These are phyloP conservation scores for Lacanobia wlatinum DNA, from an alignment of 2,888 invertebrate species.

Conservation along the genomic window DNA sequence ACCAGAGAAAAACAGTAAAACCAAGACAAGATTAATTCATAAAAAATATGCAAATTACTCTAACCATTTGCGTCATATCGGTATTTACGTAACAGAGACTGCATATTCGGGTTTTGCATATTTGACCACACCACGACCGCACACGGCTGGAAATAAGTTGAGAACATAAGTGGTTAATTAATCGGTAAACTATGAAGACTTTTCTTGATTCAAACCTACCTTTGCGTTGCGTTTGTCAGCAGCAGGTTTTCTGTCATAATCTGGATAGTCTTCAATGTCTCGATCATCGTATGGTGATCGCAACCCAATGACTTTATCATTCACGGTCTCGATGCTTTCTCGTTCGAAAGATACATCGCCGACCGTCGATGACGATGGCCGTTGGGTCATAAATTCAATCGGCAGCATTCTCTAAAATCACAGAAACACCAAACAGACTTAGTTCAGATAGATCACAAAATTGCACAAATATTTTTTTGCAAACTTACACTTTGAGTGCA, in stretches of 20 bases:
- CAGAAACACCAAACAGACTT: slow-evolving; percentile 43
- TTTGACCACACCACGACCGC: slow-evolving; percentile 84
- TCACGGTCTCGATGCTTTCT: slow-evolving; percentile 59
- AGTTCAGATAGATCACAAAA: slow-evolving; percentile 5
- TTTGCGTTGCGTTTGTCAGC: slow-evolving; percentile 67
- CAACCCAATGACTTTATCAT: slow-evolving; percentile 70
- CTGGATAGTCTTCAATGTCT: slow-evolving; percentile 68
- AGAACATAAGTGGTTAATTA: slow-evolving; percentile 25
- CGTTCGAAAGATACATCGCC: neutral
- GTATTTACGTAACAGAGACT: slow-evolving; percentile 84
- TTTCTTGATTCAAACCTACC: slow-evolving; percentile 60
- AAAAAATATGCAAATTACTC: slow-evolving; percentile 60
- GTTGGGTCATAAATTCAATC: slow-evolving; percentile 67
- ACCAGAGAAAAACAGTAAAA: slow-evolving; percentile 5
- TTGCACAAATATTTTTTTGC: neutral
- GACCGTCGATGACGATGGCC: slow-evolving; percentile 36
- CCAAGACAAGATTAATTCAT: slow-evolving; percentile 20
- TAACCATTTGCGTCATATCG: slow-evolving; percentile 85
- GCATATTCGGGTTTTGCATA: slow-evolving; percentile 80
- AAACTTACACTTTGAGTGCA: slow-evolving; percentile 76
- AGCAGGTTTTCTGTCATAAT: slow-evolving; percentile 59
- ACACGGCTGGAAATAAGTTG: slow-evolving; percentile 79
- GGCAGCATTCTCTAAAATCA: slow-evolving; percentile 77
- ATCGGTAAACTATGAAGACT: neutral
- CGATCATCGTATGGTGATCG: slow-evolving; percentile 63